Evolutionary conservation across 2,888 invertebrate species (phyloP).

Genomic region (Camptogramma bilineatum): DNA sequence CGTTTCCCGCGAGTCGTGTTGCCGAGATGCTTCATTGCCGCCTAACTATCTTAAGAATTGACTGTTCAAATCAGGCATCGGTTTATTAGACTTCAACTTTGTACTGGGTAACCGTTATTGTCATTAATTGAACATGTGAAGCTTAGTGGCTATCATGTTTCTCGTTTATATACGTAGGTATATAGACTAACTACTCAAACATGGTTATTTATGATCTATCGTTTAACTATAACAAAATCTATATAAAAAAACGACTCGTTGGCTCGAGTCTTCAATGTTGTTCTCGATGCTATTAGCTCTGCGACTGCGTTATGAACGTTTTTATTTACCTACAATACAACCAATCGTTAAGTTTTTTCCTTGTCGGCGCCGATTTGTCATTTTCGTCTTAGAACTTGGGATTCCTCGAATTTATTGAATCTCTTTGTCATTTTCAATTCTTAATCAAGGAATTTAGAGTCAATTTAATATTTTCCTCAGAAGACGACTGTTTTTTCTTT

Average conservation of each 20-base stretch:
- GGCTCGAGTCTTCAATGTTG: not conserved
- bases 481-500: not conserved
- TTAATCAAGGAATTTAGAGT: not conserved
- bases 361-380: not conserved
- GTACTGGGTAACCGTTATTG: conserved; percentile 11
- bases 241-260: not conserved
- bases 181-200: not conserved
- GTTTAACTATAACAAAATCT: not conserved
- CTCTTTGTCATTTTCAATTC: conserved; percentile 12
- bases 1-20: conserved; percentile 61
- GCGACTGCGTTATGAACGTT: too few relatives aligned
- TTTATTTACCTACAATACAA: not conserved
- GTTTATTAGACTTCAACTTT: conserved; percentile 22
- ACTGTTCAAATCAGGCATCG: conserved; percentile 47
- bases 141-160: conserved; percentile 2
- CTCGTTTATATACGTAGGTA: not conserved
- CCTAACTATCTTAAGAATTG: conserved; percentile 60
- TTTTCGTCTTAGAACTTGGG: not conserved
- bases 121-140: conserved; percentile 5
- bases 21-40: conserved; percentile 72
- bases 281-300: not conserved
- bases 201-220: not conserved
- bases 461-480: not conserved
- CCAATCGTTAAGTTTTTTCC: conserved; percentile 1
- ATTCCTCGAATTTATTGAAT: conserved; percentile 14